Evolutionary conservation across 2,113 vertebrate genomes (phyloP).

Genomic region (Mirza zaza): DNA sequence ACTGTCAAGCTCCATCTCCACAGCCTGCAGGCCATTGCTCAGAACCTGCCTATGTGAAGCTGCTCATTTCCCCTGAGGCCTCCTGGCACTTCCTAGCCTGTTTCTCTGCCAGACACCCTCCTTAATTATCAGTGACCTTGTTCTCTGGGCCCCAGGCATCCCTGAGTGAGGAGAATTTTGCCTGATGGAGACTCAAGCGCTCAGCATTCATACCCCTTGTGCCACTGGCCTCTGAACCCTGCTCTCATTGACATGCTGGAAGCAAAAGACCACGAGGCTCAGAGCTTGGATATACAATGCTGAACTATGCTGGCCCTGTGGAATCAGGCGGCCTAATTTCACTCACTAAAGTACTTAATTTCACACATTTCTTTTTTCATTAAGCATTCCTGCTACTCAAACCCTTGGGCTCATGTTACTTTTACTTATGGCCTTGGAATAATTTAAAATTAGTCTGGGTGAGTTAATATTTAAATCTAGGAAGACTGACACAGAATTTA

Average conservation of each 20-base stretch:
- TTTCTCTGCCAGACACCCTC: background rate
- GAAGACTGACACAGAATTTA: conserved; percentile 49
- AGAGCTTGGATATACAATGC: background rate
- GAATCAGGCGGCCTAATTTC: conserved; percentile 64
- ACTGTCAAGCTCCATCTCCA: background rate
- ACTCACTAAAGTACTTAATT: conserved; percentile 65
- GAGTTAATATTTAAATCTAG: conserved; percentile 77
- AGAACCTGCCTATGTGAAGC: background rate
- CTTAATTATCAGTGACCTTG: conserved; percentile 42
- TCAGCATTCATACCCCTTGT: background rate
- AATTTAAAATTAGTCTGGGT: conserved; percentile 74
- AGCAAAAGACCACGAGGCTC: background rate
- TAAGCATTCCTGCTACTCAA: conserved; percentile 69
- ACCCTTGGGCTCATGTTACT: conserved; percentile 63
- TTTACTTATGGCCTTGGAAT: conserved; percentile 71
- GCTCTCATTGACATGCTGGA: conserved; percentile 3
- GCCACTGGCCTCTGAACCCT: background rate
- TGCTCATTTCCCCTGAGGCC: background rate
- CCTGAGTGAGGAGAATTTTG: background rate
- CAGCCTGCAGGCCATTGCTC: background rate
- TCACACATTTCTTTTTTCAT: conserved; percentile 73
- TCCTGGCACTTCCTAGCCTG: background rate
- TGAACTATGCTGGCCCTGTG: background rate
- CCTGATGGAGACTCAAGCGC: conserved; percentile 3
- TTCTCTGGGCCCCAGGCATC: background rate